phyloP scores from a whole-genome alignment of 2,113 vertebrate genomes.

The Calyptomena viridis region DNA sequence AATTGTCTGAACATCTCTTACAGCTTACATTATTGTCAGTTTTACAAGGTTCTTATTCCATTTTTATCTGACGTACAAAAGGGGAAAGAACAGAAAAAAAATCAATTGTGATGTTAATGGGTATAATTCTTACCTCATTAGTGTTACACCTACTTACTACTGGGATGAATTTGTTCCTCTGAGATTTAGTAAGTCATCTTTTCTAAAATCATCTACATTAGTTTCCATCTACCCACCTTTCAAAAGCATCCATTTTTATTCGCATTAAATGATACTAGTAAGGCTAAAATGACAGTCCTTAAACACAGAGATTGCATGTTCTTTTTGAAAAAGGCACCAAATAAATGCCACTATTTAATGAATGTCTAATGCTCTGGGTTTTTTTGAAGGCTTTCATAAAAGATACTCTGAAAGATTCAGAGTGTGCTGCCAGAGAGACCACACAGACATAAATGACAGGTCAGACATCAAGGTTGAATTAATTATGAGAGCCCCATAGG shows the following conservation, averaged over 20 bases:
- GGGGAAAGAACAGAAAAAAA: conserved; percentile 34
- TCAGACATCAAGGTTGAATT: conserved; percentile 9
- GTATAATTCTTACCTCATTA: conserved; percentile 40
- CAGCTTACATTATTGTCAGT: not conserved
- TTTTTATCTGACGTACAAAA: conserved; percentile 31
- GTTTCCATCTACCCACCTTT: not conserved
- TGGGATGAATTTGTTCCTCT: conserved; percentile 12
- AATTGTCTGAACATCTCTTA: not conserved
- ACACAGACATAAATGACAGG: not conserved
- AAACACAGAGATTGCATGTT: not conserved
- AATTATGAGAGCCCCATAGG: not conserved
- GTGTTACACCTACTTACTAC: conserved; percentile 18
- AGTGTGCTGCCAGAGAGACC: not conserved
- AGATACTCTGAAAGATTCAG: not conserved
- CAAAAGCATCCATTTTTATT: conserved; percentile 26
- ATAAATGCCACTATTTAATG: not conserved
- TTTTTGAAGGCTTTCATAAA: not conserved
- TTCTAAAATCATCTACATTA: conserved; percentile 33
- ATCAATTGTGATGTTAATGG: conserved; percentile 38
- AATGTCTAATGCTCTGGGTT: not conserved
- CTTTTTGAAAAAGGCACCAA: not conserved
- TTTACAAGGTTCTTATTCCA: not conserved
- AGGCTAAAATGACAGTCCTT: not conserved
- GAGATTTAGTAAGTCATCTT: conserved; percentile 25
- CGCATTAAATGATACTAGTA: not conserved